Percentiles rank a stretch among this genome's conserved stretches.
These are phyloP conservation scores for Centruroides vittatus DNA, from an alignment of 1,140 invertebrate genomes.

Conservation along the genomic window DNA sequence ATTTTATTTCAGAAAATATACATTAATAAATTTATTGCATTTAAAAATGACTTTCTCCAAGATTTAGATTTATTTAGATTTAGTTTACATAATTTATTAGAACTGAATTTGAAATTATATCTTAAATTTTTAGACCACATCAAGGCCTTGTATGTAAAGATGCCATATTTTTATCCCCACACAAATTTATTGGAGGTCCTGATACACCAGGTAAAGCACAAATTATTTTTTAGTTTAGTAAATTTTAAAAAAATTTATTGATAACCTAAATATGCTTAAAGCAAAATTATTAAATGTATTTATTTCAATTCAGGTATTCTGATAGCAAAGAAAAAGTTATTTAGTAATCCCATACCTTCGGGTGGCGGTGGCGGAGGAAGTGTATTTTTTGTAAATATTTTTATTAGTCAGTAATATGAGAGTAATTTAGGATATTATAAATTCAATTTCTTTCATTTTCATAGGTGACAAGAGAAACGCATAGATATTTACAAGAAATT, in stretches of 20 bases:
- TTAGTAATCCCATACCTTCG: slow-evolving; percentile 38
- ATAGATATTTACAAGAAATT: slow-evolving; percentile 41
- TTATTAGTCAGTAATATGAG: too few relatives aligned
- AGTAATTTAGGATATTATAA: too few relatives aligned
- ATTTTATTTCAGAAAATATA: too few relatives aligned
- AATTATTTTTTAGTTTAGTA: neutral
- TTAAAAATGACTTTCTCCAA: too few relatives aligned
- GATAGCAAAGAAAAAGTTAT: slow-evolving; percentile 48
- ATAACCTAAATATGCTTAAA: neutral
- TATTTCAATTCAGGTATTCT: slow-evolving; percentile 38
- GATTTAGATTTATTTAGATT: too few relatives aligned
- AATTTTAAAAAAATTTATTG: neutral
- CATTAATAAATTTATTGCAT: too few relatives aligned
- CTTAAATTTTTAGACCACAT: slow-evolving; percentile 21
- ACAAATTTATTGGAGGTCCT: slow-evolving; percentile 81
- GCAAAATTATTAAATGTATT: neutral
- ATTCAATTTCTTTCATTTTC: neutral
- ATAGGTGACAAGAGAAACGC: slow-evolving; percentile 32
- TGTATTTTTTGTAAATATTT: slow-evolving; percentile 42
- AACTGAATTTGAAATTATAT: too few relatives aligned
- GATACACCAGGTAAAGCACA: slow-evolving; percentile 52
- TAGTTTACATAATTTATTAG: too few relatives aligned
- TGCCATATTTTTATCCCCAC: slow-evolving; percentile 76
- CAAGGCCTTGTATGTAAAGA: slow-evolving; percentile 64
- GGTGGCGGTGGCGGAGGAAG: slow-evolving; percentile 44